phyloP scores from a whole-genome alignment of 1,140 invertebrate genomes.

The Drosophila takahashii region DNA sequence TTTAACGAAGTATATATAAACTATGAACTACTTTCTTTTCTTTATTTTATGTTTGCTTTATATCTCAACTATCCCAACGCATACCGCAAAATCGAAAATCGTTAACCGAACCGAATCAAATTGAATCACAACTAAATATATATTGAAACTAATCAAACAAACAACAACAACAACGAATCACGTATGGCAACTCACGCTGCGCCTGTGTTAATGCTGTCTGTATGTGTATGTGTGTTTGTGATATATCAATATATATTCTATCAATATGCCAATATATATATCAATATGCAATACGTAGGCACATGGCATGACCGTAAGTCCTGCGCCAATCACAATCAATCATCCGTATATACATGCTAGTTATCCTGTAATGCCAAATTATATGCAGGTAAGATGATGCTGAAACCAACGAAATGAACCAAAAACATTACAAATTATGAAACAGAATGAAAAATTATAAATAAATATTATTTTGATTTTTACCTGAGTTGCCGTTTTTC shows the following conservation, averaged over 20 bases:
- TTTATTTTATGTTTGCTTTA: constrained; percentile 82
- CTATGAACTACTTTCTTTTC: constrained; percentile 79
- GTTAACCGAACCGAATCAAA: constrained; percentile 47
- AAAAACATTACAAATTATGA: constrained; percentile 27
- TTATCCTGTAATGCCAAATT: constrained; percentile 85
- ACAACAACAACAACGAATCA: constrained; percentile 54
- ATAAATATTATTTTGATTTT: constrained; percentile 50
- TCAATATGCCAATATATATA: constrained; percentile 53
- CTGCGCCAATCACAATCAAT: constrained; percentile 85
- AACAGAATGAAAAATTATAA: constrained; percentile 36
- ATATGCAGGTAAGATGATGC: constrained; percentile 84
- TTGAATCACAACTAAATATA: constrained; percentile 49
- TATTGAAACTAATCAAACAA: constrained; percentile 50
- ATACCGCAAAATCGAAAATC: constrained; percentile 64
- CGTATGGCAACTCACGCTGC: constrained; percentile 62
- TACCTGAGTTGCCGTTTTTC: constrained; percentile 40
- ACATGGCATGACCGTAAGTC: constrained; percentile 85
- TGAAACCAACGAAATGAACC: constrained; percentile 40
- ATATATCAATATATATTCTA: constrained; percentile 60
- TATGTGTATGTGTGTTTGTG: constrained; percentile 56
- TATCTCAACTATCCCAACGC: constrained; percentile 76
- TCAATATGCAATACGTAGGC: constrained; percentile 69
- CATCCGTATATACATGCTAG: constrained; percentile 85
- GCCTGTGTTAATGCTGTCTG: constrained; percentile 72
- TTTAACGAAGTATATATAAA: constrained; percentile 67